Conservation (phyloP, 2,113 vertebrate genomes). For the Barnardius zonarius region DNA sequence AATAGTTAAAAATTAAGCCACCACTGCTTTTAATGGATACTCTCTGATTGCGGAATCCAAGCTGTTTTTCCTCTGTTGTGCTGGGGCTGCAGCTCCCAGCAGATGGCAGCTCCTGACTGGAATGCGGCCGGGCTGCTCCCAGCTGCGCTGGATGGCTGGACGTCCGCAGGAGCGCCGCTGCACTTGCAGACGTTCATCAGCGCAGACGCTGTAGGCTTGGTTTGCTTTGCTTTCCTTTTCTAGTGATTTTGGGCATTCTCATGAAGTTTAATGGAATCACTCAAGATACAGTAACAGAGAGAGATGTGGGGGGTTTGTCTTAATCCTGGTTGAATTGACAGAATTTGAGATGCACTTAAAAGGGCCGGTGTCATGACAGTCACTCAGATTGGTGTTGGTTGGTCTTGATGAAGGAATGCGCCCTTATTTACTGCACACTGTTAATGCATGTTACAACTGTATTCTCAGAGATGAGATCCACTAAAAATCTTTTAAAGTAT, state of each 20-base stretch:
- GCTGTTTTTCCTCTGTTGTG: background rate
- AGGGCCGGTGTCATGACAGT: background rate
- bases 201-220: background rate
- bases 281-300: fast-evolving
- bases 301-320: background rate
- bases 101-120: slow-evolving; percentile 52
- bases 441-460: background rate
- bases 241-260: background rate
- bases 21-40: fast-evolving
- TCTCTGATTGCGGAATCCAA: background rate
- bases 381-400: background rate
- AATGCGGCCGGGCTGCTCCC: background rate
- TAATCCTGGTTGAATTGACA: background rate
- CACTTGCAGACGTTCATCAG: fast-evolving
- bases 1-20: background rate
- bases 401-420: background rate
- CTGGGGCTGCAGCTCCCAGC: slow-evolving; percentile 28
- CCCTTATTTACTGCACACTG: background rate
- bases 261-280: background rate
- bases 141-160: background rate
- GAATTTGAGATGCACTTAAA: background rate
- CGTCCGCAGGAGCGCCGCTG: background rate
- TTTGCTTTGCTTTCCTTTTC: background rate
- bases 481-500: background rate
- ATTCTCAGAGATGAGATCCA: background rate